A percentile compares a stretch with the other conserved stretches of the same genome.
Conservation (phyloP, 92 coral and sea anemone species). For the Phymanthus crucifer region DNA sequence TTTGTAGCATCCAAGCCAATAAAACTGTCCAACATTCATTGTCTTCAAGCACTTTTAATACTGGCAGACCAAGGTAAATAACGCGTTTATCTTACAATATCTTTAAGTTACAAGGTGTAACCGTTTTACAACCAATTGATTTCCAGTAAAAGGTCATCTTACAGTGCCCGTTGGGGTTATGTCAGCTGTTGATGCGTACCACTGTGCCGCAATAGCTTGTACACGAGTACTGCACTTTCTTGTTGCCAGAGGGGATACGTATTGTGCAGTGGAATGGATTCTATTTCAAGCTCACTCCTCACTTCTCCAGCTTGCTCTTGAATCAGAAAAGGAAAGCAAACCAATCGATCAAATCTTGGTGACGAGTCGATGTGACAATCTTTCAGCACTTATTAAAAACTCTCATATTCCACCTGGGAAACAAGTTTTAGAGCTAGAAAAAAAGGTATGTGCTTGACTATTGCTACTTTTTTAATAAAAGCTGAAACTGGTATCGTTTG, state of each 20-base stretch:
- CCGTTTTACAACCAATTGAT: not conserved
- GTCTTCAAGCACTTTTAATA: slow-evolving; percentile 67
- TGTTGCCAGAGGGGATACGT: slow-evolving; percentile 85
- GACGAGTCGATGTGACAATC: slow-evolving; percentile 74
- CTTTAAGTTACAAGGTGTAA: not conserved
- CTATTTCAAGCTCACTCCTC: slow-evolving; percentile 76
- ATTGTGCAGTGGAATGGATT: slow-evolving; percentile 83
- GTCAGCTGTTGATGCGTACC: slow-evolving; percentile 53
- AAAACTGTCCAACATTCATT: slow-evolving; percentile 65
- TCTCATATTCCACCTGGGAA: slow-evolving; percentile 83
- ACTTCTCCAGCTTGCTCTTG: slow-evolving; percentile 73
- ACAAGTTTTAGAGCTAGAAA: slow-evolving; percentile 81
- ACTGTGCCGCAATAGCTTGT: slow-evolving; percentile 48
- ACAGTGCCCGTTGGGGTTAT: slow-evolving; percentile 52
- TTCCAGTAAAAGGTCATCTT: slow-evolving; percentile 12
- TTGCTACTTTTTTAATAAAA: not conserved
- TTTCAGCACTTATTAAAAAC: slow-evolving; percentile 78
- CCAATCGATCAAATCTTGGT: slow-evolving; percentile 31
- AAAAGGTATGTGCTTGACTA: slow-evolving; percentile 56
- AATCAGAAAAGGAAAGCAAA: slow-evolving; percentile 29
- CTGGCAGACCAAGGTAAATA: slow-evolving; percentile 62
- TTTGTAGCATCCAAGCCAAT: slow-evolving; percentile 54
- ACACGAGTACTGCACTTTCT: slow-evolving; percentile 52
- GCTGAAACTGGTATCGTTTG: not conserved
- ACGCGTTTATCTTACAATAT: too few species aligned